Evolutionary conservation across 92 coral and sea anemone species (phyloP), one percentile per base, ranked within the genome.

Genomic region (Montipora capitata): DNA sequence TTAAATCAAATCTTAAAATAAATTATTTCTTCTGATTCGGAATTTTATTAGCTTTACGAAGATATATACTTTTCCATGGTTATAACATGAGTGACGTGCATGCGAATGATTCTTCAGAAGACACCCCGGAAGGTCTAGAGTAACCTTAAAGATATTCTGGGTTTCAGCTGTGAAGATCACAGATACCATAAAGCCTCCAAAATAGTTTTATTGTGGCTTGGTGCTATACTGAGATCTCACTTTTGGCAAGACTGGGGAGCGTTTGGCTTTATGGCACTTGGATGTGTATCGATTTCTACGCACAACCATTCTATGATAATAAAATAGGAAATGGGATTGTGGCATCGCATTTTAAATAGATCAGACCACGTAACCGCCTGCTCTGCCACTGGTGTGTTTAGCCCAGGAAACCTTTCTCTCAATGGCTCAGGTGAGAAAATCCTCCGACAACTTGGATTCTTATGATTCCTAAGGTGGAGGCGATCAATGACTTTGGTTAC

Each of bases 361-460:
- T 85, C 59, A 0, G 91, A 49, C 94, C 91, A 90, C 0, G 67
- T 10, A 48, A 90, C 85, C 8, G 82, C 76, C 39, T 86, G 91
- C 72, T 91, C 91, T 16, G 94, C 89, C 2, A 91, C 94, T 59
- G 80, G 72, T 3, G 94, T 91, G 68, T 91, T 91, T 43, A 91
- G 44, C 4, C 68, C 8, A 2, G 89, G 88, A 39, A 35, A 17
- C 42, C 15, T 57, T 0, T 45, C 85, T 18, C 80, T 91, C 2
- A 91, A 59, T 2, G 88, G 72, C 10, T 80, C 91, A 0, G 90
- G 39, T 7, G 66, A 38, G 74, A 61, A 91, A 5, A 40, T 18
- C 10, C 49, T 48, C 11, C 65, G 41, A 56, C 94, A 91, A 44
- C 17, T 77, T 17, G 54, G 71, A 13, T 73, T 63, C 45, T 87